Base-by-base conservation (phyloP, 2,888 invertebrate species). In the Timema cristinae region DNA sequence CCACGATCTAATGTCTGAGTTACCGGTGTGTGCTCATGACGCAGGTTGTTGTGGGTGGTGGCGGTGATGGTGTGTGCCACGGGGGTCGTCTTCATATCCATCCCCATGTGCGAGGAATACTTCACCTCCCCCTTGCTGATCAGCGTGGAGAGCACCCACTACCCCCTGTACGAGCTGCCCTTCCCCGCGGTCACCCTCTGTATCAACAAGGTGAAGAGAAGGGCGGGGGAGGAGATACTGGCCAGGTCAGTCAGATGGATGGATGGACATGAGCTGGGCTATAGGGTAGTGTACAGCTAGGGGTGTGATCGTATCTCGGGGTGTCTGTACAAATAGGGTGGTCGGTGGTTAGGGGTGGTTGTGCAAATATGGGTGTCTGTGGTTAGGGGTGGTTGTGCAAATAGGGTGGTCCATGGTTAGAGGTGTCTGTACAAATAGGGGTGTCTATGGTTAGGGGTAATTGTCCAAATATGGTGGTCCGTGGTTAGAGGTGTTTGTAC, bases 151-250 rank as follows among this genome's bases (percentile, higher is more conserved):
- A 77, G 77, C 72, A 78, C 78, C 2, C 77, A 77, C 68, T 76
- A 78, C 51, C 77, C 78, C 2, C 70, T 78, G 4, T 75, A 77
- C 69, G 75, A 75, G 5, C 73, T 78, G 9, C 77, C 78, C 47
- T 79, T 79, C 69, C 79, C 79, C 7, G 77, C 79, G 0, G 76
- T 79, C 47, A 77, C 78, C 7, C 73, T 79, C 11, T 79, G 79
- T 59, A 74, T 74, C 16, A 77, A 78, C 73, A 77, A 77, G 68
- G 77, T 79, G 11, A 78, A 77, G 69, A 75, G 75, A 9, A 63
- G 72, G 1, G 73, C 67, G n/a, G 79, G 77, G 47, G 71, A 75
- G 32, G 50, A 70, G 13, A 76, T 78, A 67, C 67, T 78, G 11
- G 71, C 76, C 16, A 72, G 75, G 76, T 77, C 32, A 56, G 56